Percentiles rank a stretch among this genome's conserved stretches.
Conservation (phyloP, 2,113 vertebrate species). For the Poeciliopsis occidentalis region DNA sequence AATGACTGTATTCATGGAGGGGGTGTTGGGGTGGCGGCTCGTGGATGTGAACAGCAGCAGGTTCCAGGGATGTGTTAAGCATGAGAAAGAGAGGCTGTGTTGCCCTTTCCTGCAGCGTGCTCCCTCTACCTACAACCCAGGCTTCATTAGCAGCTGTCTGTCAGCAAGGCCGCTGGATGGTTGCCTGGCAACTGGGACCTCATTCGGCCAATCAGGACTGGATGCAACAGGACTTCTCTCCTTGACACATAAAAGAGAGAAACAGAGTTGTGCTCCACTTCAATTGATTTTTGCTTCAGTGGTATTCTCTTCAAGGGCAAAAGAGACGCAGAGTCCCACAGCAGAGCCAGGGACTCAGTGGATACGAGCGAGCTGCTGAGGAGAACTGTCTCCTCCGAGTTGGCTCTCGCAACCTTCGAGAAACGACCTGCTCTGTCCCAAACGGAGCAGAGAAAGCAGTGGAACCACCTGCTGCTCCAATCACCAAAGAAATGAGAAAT, state of each 20-base stretch:
- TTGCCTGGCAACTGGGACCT: constrained; percentile 82
- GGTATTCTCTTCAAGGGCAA: constrained; percentile 46
- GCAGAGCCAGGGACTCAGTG: background rate
- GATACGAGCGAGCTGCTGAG: constrained; percentile 2
- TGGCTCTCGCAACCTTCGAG: background rate
- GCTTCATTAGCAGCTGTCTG: constrained; percentile 77
- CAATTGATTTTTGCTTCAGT: constrained; percentile 52
- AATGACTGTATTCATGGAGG: constrained; percentile 10
- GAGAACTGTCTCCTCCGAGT: background rate
- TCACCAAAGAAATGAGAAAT: background rate
- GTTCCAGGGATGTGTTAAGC: constrained; percentile 51
- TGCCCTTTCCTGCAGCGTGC: constrained; percentile 34
- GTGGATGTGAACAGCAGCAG: background rate
- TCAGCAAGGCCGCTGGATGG: constrained; percentile 71
- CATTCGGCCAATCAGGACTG: constrained; percentile 67
- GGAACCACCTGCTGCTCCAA: constrained; percentile 13
- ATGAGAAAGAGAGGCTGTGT: constrained; percentile 43
- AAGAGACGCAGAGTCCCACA: background rate
- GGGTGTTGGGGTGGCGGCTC: constrained; percentile 1
- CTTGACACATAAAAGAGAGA: constrained; percentile 64
- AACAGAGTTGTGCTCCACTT: constrained; percentile 52
- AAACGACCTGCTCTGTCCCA: background rate
- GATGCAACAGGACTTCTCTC: constrained; percentile 76
- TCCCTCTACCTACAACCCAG: constrained; percentile 30
- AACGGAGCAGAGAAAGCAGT: constrained; percentile 2